A percentile compares a stretch with the other conserved stretches of the same genome.
phyloP scores from a whole-genome alignment of 2,888 invertebrate species.

The Pogonocherus hispidulus region DNA sequence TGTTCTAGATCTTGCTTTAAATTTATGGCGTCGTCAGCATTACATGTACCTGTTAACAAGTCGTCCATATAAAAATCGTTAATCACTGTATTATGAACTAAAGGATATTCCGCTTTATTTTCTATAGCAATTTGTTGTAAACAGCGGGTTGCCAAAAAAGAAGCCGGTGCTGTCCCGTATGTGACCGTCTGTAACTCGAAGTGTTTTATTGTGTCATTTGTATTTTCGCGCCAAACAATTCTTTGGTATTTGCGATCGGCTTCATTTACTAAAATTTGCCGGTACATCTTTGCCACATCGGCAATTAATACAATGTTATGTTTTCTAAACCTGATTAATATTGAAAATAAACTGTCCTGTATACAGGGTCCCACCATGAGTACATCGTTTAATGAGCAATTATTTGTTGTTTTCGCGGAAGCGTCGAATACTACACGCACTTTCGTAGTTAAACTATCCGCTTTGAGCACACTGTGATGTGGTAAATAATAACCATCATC shows the following conservation, averaged over 20 bases:
- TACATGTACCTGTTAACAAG: no score
- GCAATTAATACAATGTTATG: no score
- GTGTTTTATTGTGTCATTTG: no score
- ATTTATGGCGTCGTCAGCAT: not conserved
- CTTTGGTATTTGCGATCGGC: not conserved
- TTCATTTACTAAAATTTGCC: no score
- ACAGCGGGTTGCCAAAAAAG: constrained; percentile 52
- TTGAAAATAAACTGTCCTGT: not conserved
- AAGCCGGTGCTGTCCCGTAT: constrained; percentile 44
- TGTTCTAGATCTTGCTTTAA: not conserved
- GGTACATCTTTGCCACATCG: no score
- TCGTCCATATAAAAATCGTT: no score
- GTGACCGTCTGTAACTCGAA: no score
- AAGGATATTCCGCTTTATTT: constrained; percentile 30
- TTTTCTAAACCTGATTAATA: no score
- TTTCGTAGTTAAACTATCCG: constrained; percentile 26
- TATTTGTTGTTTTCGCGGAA: constrained; percentile 15
- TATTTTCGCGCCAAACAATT: no score
- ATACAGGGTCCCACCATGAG: not conserved
- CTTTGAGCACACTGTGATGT: constrained; percentile 37
- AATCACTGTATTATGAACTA: constrained; percentile 52
- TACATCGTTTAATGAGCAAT: not conserved
- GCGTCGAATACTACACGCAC: constrained; percentile 41
- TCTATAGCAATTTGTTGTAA: constrained; percentile 53
- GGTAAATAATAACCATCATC: constrained; percentile 12